A percentile compares a stretch with the other conserved stretches of the same genome.
phyloP scores from a whole-genome alignment of 2,888 invertebrate species.

The Cataglyphis livida region DNA sequence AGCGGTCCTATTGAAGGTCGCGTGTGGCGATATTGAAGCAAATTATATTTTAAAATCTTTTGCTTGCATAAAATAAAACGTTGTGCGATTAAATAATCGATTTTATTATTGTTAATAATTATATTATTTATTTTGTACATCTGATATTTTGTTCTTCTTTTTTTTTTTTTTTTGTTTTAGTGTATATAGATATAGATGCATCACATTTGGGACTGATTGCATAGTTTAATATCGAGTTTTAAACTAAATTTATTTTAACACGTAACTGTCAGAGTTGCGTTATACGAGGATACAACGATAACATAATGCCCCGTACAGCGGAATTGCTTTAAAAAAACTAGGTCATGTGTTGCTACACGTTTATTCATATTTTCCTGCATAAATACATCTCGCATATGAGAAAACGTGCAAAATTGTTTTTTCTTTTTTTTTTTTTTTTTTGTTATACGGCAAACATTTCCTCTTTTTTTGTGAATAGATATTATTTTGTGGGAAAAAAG shows the following conservation, averaged over 20 bases:
- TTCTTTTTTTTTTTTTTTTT: background rate
- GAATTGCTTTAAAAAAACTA: slow-evolving; percentile 54
- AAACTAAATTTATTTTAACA: slow-evolving; percentile 28
- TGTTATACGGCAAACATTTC: slow-evolving; percentile 8
- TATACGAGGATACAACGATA: slow-evolving; percentile 47
- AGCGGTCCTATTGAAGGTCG: background rate
- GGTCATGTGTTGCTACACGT: slow-evolving; percentile 43
- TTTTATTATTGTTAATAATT: slow-evolving; percentile 5
- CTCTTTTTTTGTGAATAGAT: slow-evolving; percentile 25
- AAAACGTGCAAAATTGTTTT: slow-evolving; percentile 49
- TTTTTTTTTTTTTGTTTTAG: background rate
- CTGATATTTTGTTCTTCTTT: background rate
- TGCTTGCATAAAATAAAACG: background rate
- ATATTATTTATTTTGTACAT: background rate
- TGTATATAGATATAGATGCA: background rate
- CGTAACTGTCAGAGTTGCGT: slow-evolving; percentile 38
- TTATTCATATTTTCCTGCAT: slow-evolving; percentile 55
- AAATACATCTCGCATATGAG: slow-evolving; percentile 52
- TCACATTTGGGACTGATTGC: slow-evolving; percentile 42
- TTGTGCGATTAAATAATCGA: slow-evolving; percentile 4
- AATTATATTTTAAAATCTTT: background rate
- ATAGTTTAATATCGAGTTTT: slow-evolving; percentile 39
- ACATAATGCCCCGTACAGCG: slow-evolving; percentile 36
- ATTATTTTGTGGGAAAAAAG: slow-evolving; percentile 29
- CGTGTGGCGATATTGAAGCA: background rate